Evolutionary conservation across 2,888 invertebrate genomes (phyloP), one percentile per base, ranked within the genome.

Genomic region (Drosophila infuscata): DNA sequence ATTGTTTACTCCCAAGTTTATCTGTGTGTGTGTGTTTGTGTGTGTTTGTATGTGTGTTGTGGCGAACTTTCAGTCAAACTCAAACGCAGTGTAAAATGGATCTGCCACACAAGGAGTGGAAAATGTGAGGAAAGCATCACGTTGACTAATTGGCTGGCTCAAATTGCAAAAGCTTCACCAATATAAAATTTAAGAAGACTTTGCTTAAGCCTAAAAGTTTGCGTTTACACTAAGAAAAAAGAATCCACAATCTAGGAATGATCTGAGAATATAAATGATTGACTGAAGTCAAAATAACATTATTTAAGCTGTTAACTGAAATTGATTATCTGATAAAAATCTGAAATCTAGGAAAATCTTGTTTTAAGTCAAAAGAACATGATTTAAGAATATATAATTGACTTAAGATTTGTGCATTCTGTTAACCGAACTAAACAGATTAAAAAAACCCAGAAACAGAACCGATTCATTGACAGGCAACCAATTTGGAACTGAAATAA

Each of bases 1-100:
- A 87, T 87, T 87, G 90, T 88, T 88, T 77, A 74, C 68, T 20
- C 32, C 32, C 43, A 48, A 58, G 54, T 43, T 70, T 70, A 48
- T 49, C 52, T 38, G 29, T 54, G 5, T 32, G 9, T 52, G 52
- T 32, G 2, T 32, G 49, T 9, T 17, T 46, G 3, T 17, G 3
- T 38, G 38, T 25, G 32, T 38, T n/a, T 53, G 32, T 20, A 20
- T n/a, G 43, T 46, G 20, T 25, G 25, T 29, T 9, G 15, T 25
- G 33, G 38, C 43, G 32, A 54, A 49, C 41, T 70, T 70, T 60
- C 33, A 46, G 30, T 15, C 15, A 12, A 17, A 56, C 32, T 56
- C 29, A 3, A 29, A 43, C 32, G 12, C 29, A 59, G 3, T 36
- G 57, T 30, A 48, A 35, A 57, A 58, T 36, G 49, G 3, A 36